phyloP scores from a whole-genome alignment of 2,888 invertebrate genomes.

The Brachynemurus nebulosus region DNA sequence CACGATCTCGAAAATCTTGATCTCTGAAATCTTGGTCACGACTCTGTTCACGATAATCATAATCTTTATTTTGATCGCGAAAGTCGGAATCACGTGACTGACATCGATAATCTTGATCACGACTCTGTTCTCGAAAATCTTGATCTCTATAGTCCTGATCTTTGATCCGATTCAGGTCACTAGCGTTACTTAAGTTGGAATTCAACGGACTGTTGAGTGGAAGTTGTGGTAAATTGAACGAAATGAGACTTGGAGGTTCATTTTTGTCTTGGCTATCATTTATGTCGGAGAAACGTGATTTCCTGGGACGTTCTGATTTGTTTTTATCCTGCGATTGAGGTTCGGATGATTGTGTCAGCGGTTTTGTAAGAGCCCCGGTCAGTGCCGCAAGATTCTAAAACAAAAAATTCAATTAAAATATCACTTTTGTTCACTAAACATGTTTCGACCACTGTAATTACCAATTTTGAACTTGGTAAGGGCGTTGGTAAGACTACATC shows the following conservation, averaged over 20 bases:
- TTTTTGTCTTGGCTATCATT: conserved; percentile 1
- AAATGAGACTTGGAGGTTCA: background rate
- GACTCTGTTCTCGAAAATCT: no score
- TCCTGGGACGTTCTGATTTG: conserved; percentile 6
- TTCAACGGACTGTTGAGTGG: no score
- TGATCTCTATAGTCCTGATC: background rate
- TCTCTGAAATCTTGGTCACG: background rate
- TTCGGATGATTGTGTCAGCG: background rate
- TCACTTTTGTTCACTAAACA: background rate
- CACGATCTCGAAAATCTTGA: background rate
- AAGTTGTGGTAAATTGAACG: background rate
- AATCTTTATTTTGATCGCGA: no score
- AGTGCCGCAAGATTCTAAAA: background rate
- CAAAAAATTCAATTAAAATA: background rate
- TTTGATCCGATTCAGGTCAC: background rate
- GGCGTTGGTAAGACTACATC: conserved; percentile 29
- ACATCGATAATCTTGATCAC: background rate
- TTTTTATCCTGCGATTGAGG: background rate
- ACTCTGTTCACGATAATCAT: background rate
- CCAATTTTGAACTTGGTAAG: conserved; percentile 28
- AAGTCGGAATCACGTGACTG: no score
- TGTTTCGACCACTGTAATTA: background rate
- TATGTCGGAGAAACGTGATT: conserved; percentile 8
- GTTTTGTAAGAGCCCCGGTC: background rate
- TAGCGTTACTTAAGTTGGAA: background rate